Evolutionary conservation across 1,140 invertebrate genomes (phyloP), one percentile per base, ranked within the genome.

Genomic region (Macrobrachium rosenbergii): DNA sequence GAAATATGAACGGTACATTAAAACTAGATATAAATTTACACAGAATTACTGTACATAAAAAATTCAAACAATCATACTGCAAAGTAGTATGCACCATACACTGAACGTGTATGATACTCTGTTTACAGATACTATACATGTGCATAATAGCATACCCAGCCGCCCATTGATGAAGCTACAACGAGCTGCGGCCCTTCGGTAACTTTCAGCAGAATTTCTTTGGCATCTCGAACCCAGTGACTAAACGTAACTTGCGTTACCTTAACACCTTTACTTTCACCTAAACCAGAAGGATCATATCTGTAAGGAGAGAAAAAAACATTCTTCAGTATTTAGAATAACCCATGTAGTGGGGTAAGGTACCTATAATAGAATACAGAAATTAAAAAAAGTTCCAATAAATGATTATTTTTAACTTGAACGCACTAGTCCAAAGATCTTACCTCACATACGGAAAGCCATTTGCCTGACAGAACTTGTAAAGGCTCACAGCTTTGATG

Each of bases 381-480:
- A 21, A 12, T 14, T 28, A 23, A 12, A 23, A 28, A 10, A 23
- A 72, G 37, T 5, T 5, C 16, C 14, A n/a, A 11, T 8, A 11
- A 28, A 72, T 69, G n/a, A 16, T 28, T 72, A 11, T 8, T 52
- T 52, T 52, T 52, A 10, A 52, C 12, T 52, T 52, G 52, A 52
- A 52, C 52, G 6, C 12, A 52, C 52, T 52, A 12, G 7, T 10
- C 52, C 52, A 52, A 52, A 52, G 7, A 52, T 16, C 59, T 60
- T 67, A 84, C 82, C 82, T 84, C 17, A 84, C 28, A 77, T 77
- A 84, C 0, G 82, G 73, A 64, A 84, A 84, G 16, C 82, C 82
- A 64, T 84, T 23, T 28, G 77, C 37, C 37, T 77, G 82, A 62
- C 82, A 73, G 28, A 84, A 84, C n/a, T 17, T 8, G 12, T 77